Percentiles rank a stretch among this genome's conserved stretches.
Conservation (phyloP, 53 echinoderm and acorn worm genomes). For the Mesocentrotus franciscanus region DNA sequence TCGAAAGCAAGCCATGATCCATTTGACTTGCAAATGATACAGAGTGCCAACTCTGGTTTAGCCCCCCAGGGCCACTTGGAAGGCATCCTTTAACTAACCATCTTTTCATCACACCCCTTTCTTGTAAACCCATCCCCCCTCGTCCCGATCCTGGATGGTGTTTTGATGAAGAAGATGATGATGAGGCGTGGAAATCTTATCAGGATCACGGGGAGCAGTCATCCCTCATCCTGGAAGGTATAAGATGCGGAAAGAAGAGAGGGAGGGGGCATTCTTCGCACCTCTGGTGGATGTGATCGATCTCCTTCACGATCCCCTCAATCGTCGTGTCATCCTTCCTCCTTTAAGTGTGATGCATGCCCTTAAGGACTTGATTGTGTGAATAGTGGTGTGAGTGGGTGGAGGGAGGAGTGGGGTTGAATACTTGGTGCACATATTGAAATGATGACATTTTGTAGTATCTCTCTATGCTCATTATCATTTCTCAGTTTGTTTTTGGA, state of each 20-base stretch:
- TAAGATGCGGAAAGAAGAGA: not conserved
- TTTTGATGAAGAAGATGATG: conserved; percentile 51
- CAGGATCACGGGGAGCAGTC: not conserved
- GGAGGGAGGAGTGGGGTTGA: conserved; percentile 2
- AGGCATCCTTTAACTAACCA: conserved; percentile 15
- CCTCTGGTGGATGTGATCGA: conserved; percentile 4
- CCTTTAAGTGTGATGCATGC: conserved; percentile 2
- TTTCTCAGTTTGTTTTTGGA: not conserved
- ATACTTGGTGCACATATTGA: not conserved
- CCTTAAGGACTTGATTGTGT: conserved; percentile 22
- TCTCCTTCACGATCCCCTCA: conserved; percentile 20
- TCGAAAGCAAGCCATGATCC: not conserved
- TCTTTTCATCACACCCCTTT: conserved; percentile 7
- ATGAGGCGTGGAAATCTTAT: conserved; percentile 49
- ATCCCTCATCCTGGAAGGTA: conserved; percentile 51
- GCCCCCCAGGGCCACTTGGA: conserved; percentile 38
- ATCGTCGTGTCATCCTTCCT: conserved; percentile 18
- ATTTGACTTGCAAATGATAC: conserved; percentile 60
- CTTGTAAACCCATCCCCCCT: conserved; percentile 27
- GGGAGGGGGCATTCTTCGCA: not conserved
- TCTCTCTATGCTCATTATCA: not conserved
- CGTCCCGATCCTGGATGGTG: not conserved
- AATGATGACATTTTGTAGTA: not conserved
- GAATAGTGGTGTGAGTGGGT: not conserved
- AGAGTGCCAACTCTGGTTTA: conserved; percentile 33